A percentile compares a stretch with the other conserved stretches of the same genome.
These are phyloP conservation scores for Zygogramma bicolorata DNA, from an alignment of 2,888 invertebrate species.

Conservation along the genomic window DNA sequence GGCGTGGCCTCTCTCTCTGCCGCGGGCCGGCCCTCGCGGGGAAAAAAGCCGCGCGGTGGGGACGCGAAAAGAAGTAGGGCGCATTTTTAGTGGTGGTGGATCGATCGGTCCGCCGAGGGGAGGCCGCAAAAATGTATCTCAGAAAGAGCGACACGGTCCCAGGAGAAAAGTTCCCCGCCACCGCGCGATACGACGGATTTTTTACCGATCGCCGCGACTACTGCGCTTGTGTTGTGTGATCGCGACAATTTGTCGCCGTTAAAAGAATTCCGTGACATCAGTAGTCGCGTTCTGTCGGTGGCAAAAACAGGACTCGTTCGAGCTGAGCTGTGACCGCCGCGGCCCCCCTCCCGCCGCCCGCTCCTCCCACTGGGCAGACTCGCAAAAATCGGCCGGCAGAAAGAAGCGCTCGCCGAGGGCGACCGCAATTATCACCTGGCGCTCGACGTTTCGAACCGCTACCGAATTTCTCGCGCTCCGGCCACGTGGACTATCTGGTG, in stretches of 20 bases:
- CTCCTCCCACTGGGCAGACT: constrained; percentile 72
- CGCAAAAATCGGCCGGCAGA: constrained; percentile 66
- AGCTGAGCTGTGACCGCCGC: constrained; percentile 62
- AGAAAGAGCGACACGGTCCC: constrained; percentile 64
- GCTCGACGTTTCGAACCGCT: constrained; percentile 52
- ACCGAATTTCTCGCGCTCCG: constrained; percentile 53
- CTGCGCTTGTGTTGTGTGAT: constrained; percentile 67
- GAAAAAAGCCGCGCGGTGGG: constrained; percentile 67
- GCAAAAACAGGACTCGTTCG: constrained; percentile 66
- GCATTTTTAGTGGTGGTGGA: constrained; percentile 68
- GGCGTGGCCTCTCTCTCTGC: constrained; percentile 65
- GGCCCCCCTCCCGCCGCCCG: constrained; percentile 68
- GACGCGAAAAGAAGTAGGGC: constrained; percentile 67
- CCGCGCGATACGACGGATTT: constrained; percentile 55
- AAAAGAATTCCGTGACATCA: constrained; percentile 69
- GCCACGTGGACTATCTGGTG: constrained; percentile 47
- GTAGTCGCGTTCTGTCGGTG: constrained; percentile 67
- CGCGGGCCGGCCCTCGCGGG: constrained; percentile 69
- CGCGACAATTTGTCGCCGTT: constrained; percentile 68
- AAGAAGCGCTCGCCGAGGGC: constrained; percentile 73
- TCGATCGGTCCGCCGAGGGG: constrained; percentile 65
- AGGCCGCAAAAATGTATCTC: constrained; percentile 65
- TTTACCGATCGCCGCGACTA: constrained; percentile 64
- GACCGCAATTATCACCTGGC: constrained; percentile 68
- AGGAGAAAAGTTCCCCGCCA: constrained; percentile 60